These are phyloP conservation scores for Parauchenoglanis ngamensis DNA, from an alignment of 2,797 vertebrate species.

Conservation along the genomic window DNA sequence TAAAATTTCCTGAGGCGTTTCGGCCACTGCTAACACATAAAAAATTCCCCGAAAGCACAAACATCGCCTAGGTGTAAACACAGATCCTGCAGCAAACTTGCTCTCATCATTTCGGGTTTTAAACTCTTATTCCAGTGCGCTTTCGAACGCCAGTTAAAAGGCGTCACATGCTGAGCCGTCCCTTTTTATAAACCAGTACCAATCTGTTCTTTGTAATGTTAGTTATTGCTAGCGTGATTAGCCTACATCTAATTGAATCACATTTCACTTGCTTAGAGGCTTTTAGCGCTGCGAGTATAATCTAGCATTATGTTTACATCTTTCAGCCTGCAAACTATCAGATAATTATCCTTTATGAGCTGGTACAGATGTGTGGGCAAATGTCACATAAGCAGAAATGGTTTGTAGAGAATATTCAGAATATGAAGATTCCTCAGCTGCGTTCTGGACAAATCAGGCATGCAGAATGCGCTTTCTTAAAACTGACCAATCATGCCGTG, in stretches of 20 bases:
- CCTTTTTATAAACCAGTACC: neutral
- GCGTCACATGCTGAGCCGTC: neutral
- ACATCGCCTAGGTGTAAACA: neutral
- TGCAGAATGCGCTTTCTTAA: neutral
- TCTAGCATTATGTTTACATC: neutral
- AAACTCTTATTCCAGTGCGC: conserved; percentile 18
- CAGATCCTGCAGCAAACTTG: neutral
- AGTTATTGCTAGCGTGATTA: neutral
- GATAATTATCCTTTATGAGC: neutral
- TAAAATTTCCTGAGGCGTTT: neutral
- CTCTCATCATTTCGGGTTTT: neutral
- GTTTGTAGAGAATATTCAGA: neutral
- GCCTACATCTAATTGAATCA: neutral
- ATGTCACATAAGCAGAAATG: neutral
- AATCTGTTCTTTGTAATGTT: neutral
- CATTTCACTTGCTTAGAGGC: neutral
- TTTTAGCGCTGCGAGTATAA: neutral
- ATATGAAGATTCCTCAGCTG: neutral
- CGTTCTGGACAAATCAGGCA: neutral
- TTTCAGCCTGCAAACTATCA: too few species aligned
- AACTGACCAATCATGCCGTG: neutral
- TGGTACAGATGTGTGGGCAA: neutral
- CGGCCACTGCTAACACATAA: neutral
- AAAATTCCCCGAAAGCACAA: conserved; percentile 1
- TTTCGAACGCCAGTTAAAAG: neutral